Evolutionary conservation across 2,797 vertebrate genomes (phyloP).

Genomic region (Vipera ursinii): DNA sequence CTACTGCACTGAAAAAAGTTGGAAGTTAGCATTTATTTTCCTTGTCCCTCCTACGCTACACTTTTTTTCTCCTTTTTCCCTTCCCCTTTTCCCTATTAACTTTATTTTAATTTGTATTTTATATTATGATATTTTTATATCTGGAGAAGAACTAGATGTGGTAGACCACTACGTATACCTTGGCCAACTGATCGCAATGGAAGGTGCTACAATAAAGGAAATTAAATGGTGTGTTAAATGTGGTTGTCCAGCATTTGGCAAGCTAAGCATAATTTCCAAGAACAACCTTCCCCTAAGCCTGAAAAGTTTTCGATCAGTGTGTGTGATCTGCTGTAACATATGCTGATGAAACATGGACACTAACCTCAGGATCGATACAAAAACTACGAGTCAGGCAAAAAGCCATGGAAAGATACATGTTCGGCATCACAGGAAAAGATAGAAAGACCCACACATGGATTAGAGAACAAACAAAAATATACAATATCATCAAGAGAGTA

Average conservation of each 20-base stretch:
- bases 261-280: not conserved
- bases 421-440: too few species aligned
- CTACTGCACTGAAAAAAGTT: not conserved
- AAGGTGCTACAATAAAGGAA: not conserved
- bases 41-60: not conserved
- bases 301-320: not conserved
- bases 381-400: not conserved
- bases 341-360: not conserved
- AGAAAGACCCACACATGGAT: too few species aligned
- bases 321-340: not conserved
- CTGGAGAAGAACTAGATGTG: not conserved
- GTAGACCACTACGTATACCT: not conserved
- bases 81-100: not conserved
- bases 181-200: not conserved
- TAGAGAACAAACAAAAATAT: too few species aligned
- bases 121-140: not conserved
- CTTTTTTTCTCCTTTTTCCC: not conserved
- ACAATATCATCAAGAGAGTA: not conserved
- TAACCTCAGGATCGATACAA: not conserved
- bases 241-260: not conserved
- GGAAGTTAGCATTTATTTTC: not conserved
- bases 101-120: not conserved
- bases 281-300: not conserved
- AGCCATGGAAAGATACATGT: too few species aligned
- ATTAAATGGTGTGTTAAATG: not conserved